phyloP scores from a whole-genome alignment of 2,797 vertebrate genomes.

The Ptychobarbus kaznakovi region DNA sequence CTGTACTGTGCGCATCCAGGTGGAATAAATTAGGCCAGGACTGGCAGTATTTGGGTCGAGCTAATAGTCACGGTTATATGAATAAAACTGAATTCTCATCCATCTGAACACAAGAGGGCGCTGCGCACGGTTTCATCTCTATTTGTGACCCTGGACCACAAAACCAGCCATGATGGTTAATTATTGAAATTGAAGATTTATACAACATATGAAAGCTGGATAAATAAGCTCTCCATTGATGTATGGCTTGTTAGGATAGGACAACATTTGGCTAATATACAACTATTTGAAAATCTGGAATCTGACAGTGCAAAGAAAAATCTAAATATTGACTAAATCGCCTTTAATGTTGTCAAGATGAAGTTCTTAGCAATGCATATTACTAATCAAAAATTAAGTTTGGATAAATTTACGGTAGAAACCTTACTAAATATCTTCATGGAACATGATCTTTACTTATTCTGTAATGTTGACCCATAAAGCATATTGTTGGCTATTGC shows the following conservation, averaged over 20 bases:
- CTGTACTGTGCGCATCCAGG: not conserved
- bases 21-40: conserved; percentile 4
- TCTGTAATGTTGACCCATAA: not conserved
- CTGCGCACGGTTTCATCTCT: not conserved
- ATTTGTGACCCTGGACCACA: not conserved
- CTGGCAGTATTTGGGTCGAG: conserved; percentile 16
- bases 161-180: not conserved
- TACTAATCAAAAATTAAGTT: not conserved
- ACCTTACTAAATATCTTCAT: too few species aligned
- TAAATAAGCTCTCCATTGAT: not conserved
- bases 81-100: not conserved
- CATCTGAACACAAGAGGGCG: not conserved
- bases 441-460: too few species aligned
- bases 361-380: not conserved
- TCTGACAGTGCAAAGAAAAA: too few species aligned
- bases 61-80: not conserved
- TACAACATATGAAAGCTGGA: not conserved
- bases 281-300: not conserved
- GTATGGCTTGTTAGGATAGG: not conserved
- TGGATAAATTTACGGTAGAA: too few species aligned
- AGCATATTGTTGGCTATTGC: not conserved
- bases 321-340: not conserved
- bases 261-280: too few species aligned
- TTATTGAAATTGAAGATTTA: not conserved
- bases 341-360: not conserved